Evolutionary conservation across 2,888 invertebrate species (phyloP), one percentile per base, ranked within the genome.

Genomic region (Xylocampa areola): DNA sequence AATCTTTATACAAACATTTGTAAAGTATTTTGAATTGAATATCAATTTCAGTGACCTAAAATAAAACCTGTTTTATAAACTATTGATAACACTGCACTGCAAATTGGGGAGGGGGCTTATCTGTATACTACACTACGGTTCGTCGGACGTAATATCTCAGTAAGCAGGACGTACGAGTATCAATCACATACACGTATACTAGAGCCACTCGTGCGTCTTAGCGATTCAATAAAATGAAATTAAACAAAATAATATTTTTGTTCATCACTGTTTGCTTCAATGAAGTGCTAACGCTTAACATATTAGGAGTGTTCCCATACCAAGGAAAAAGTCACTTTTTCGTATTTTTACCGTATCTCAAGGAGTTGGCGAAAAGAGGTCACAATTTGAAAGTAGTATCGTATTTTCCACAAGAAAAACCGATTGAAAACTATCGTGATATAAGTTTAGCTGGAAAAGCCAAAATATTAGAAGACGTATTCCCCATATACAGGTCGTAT

Each of bases 261-360:
- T 39, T 60, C 5, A 16, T 66, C 33, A 49, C 54, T 69, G 47
- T 68, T 25, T 36, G 58, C 29, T 57, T 76, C n/a, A 67, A 75
- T 68, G 61, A 68, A 69, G 84, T 80, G 47, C 27, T 62, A 4
- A 54, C 85, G 8, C 79, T 90, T 19, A 95, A 94, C 41, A 95
- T 96, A 75, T 85, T 97, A 40, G 96, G 94, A 30, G 76, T 96
- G 27, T 96, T 96, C 68, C 95, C 95, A 0, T 95, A 96, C 71
- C 89, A 94, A 19, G 96, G 96, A 0, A 95, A 94, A 72, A 96
- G 96, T 59, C 97, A 97, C 77, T 96, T 96, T 63, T 94, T 95
- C 43, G 95, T 96, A 2, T 96, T 95, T 73, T 87, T 94, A 63
- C 94, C 95, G 0, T 88, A 96, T 25, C 76, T 96, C 7, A 89